Conservation (phyloP, 2,797 vertebrate species). For the Myripristis jacobus region DNA sequence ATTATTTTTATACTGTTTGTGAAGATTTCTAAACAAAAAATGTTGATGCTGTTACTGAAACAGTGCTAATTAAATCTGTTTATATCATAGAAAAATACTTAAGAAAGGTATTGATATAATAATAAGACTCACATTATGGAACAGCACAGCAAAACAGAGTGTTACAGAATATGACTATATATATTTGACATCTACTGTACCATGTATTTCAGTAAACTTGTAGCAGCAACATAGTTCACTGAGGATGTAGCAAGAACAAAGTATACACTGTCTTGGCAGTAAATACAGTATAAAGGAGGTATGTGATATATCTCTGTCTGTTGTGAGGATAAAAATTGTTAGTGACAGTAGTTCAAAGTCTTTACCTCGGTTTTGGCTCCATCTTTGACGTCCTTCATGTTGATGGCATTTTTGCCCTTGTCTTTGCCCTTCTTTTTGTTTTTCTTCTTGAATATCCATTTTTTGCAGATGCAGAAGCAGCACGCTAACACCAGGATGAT, state of each 20-base stretch:
- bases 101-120: too few relatives aligned
- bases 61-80: too few relatives aligned
- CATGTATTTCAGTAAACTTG: neutral
- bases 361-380: conserved; percentile 98
- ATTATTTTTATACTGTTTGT: neutral
- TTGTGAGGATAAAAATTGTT: neutral
- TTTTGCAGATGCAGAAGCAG: conserved; percentile 99
- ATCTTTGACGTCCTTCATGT: conserved; percentile 99
- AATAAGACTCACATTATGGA: too few relatives aligned
- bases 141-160: neutral
- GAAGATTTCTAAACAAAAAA: too few relatives aligned
- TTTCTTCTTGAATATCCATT: conserved; percentile 99
- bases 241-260: neutral
- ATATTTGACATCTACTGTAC: conserved; percentile 6
- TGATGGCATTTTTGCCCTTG: conserved; percentile 99
- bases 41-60: too few relatives aligned
- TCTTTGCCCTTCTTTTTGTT: conserved; percentile 99
- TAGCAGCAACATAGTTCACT: neutral
- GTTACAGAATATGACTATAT: conserved; percentile 13
- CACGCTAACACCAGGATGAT: conserved; percentile 97
- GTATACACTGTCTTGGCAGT: neutral
- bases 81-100: too few relatives aligned
- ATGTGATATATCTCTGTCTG: neutral
- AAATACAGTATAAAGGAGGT: neutral
- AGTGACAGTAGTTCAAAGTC: conserved; percentile 48